These are phyloP conservation scores for Steatocranus sp. DNA, from an alignment of 2,797 vertebrate species.

Conservation along the genomic window DNA sequence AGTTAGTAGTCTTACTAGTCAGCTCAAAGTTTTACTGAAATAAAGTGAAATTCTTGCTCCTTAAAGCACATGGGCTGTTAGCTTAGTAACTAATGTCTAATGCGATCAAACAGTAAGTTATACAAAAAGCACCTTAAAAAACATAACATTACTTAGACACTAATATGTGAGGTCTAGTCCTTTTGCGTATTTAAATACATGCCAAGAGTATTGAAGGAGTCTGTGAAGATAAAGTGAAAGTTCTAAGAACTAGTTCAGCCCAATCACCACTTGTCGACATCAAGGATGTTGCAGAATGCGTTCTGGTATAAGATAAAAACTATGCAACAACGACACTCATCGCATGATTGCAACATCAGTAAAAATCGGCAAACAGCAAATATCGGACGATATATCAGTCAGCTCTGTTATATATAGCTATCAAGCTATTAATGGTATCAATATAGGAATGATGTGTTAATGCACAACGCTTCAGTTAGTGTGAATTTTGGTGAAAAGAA, in stretches of 20 bases:
- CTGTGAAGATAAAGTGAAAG: background rate
- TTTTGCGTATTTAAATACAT: background rate
- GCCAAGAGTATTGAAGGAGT: background rate
- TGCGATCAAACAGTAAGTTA: background rate
- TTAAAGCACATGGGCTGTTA: background rate
- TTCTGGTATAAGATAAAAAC: background rate
- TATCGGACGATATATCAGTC: background rate
- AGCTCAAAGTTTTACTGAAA: background rate
- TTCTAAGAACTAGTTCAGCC: background rate
- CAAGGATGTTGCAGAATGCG: background rate
- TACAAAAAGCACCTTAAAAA: background rate
- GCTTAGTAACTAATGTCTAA: background rate
- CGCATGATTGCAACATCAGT: background rate
- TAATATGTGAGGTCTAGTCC: background rate
- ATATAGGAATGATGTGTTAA: background rate
- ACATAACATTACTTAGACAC: background rate
- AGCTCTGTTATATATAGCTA: background rate
- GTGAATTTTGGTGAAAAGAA: background rate
- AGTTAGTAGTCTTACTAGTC: background rate
- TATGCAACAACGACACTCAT: background rate
- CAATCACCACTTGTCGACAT: background rate
- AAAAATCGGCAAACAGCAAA: background rate
- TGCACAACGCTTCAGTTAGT: background rate
- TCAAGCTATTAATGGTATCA: background rate
- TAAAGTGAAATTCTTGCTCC: background rate